These are phyloP conservation scores for fruit fly (Drosophila melanogaster) DNA, from an alignment of 1,140 invertebrate species.

Conservation along the genomic window Release_6_plus_ISO1_MT NT_033779.5:286501-287000, in stretches of 20 bases:
- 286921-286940: constrained; percentile 25
- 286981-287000: constrained; percentile 68
- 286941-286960: constrained; percentile 25
- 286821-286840: neutral
- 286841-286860: neutral
- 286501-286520: constrained; percentile 49
- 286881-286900: constrained; percentile 5
- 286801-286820: constrained; percentile 26
- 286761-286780: constrained; percentile 27
- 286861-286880: neutral
- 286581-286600: constrained; percentile 6
- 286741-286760: constrained; percentile 36
- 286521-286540: constrained; percentile 62
- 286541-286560: constrained; percentile 26
- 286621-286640: neutral
- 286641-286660: neutral
- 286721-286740: constrained; percentile 58
- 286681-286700: constrained; percentile 47
- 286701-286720: constrained; percentile 36
- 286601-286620: too few species aligned
- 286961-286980: constrained; percentile 50
- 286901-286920: constrained; percentile 59
- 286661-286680: constrained; percentile 32
- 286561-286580: constrained; percentile 2
- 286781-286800: constrained; percentile 23